Conservation (phyloP, 2,113 vertebrate genomes). For the Lepidothrix coronata region DNA sequence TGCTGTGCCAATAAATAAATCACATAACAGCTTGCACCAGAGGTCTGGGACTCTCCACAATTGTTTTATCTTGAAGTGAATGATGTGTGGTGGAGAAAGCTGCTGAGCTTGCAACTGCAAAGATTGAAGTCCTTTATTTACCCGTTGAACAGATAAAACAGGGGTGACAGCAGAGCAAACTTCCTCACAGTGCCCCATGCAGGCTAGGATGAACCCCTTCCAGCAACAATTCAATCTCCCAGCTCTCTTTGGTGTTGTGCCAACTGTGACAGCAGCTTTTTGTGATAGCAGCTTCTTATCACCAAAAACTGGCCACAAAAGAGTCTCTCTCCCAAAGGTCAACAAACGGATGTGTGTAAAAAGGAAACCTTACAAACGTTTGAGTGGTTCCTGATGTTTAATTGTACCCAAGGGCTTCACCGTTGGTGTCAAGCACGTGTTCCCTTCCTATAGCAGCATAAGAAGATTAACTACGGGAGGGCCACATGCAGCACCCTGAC, state of each 20-base stretch:
- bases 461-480: background rate
- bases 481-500: background rate
- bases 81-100: slow-evolving; percentile 1
- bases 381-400: slow-evolving; percentile 52
- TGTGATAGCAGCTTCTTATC: slow-evolving; percentile 10
- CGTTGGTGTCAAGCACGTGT: background rate
- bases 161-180: background rate
- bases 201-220: background rate
- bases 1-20: slow-evolving; percentile 33
- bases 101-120: slow-evolving; percentile 38
- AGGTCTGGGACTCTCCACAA: background rate
- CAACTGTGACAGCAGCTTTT: background rate
- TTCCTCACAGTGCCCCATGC: background rate
- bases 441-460: background rate
- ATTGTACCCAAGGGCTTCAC: background rate
- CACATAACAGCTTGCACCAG: background rate
- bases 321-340: slow-evolving; percentile 2
- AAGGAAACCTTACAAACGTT: slow-evolving; percentile 6
- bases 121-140: slow-evolving; percentile 25
- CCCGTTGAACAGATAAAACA: background rate
- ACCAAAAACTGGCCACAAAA: background rate
- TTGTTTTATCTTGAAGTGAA: background rate
- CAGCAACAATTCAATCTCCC: background rate
- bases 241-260: background rate
- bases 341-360: slow-evolving; percentile 45